These are phyloP conservation scores for Forbesichthys papilliferus DNA, from an alignment of 2,113 vertebrate genomes.

Conservation along the genomic window DNA sequence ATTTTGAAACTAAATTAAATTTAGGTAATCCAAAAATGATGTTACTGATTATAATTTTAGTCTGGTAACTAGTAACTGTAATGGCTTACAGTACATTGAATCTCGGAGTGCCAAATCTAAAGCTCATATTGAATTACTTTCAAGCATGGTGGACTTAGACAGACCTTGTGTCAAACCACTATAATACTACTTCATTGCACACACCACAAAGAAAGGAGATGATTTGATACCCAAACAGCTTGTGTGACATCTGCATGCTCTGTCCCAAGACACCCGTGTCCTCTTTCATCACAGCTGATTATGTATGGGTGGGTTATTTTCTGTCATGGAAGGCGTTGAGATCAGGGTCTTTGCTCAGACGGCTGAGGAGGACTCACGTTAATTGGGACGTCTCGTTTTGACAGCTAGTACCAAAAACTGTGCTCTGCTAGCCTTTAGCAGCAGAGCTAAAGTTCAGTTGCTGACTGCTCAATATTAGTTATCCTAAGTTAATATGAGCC, in stretches of 20 bases:
- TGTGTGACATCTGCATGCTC: conserved; percentile 50
- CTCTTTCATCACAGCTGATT: conserved; percentile 63
- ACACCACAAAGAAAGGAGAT: too few species aligned
- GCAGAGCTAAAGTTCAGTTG: too few species aligned
- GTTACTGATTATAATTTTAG: too few species aligned
- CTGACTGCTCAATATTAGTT: too few species aligned
- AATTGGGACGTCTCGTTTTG: conserved; percentile 25
- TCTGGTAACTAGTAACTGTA: neutral
- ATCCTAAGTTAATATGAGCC: neutral
- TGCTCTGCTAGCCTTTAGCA: conserved; percentile 23
- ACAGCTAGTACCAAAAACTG: conserved; percentile 27
- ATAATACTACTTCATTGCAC: too few species aligned
- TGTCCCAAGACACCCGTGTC: conserved; percentile 36
- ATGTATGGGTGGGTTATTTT: conserved; percentile 41
- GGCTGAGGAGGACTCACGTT: conserved; percentile 27
- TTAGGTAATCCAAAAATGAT: too few species aligned
- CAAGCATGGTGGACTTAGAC: too few species aligned
- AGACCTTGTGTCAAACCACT: too few species aligned
- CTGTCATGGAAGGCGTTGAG: conserved; percentile 51
- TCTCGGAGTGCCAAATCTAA: too few species aligned
- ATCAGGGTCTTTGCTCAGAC: conserved; percentile 33
- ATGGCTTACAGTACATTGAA: neutral
- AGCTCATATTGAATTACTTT: too few species aligned
- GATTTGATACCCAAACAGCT: neutral
- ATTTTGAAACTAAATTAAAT: too few species aligned